Base-by-base conservation (phyloP, 2,113 vertebrate species). In the Gracilinanus agilis region DNA sequence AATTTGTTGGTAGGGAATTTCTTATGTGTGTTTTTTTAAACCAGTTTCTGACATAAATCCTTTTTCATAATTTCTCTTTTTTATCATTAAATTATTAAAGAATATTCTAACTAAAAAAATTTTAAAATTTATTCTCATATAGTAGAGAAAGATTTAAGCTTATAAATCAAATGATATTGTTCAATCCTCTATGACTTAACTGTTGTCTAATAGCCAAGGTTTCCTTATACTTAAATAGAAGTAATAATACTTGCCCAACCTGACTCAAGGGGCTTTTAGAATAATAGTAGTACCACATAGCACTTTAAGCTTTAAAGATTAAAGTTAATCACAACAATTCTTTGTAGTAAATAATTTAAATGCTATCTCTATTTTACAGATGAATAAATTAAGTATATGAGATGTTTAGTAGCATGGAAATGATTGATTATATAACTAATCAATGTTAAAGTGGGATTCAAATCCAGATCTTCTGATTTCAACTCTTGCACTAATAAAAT, bases 401-500 rank as follows among this genome's bases (percentile, higher is more conserved):
- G 40, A n/a, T 21, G 90, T 9, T 10, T 54, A 91, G 4, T 9
- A 21, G 11, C n/a, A 7, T 2, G 0, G 11, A 61, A 44, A 67
- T 90, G 88, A 54, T 90, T 53, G 91, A 55, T 92, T 44, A 54
- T 88, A 10, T 10, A 40, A 53, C 6, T 29, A 44, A 55, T 2
- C 49, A 92, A 40, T 8, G 8, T n/a, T 16, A 34, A 19, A 44
- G 34, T 44, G 16, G 56, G 61, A 55, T 21, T 55, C 21, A 3
- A 53, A 40, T 0, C 9, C 0, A 12, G 1, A 7, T 2, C 6
- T 34, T 0, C 25, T 90, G 11, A 27, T 0, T 27, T 2, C 13
- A 56, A n/a, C 0, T 1, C 1, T 49, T 21, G 4, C 5, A 29
- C 40, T 40, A 40, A 83, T 16, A 40, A 75, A 75, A n/a, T n/a